Evolutionary conservation across 2,888 invertebrate genomes (phyloP), one percentile per base, ranked within the genome.

Genomic region (Achlya flavicornis): DNA sequence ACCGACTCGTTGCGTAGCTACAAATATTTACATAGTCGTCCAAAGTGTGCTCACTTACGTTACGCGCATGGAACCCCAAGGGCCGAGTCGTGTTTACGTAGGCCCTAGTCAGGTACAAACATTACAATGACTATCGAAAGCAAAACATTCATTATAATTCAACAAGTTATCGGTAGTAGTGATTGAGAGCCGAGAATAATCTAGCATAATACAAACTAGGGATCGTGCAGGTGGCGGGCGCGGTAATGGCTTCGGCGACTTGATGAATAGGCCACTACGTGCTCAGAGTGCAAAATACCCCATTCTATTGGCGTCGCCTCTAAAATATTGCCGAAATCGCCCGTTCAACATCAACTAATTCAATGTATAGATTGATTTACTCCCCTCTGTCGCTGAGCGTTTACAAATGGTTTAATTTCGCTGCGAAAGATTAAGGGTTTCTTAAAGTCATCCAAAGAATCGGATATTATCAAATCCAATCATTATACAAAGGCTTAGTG

Each of bases 211-310:
- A 89, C 86, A 85, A 89, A 85, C 85, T 86, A 82, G 84, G 80
- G 84, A 79, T 81, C 87, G 84, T 90, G 90, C 90, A 89, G 91
- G 91, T 91, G 90, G 87, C 89, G 88, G 80, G 81, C 74, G 74
- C 78, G 83, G 90, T 92, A 91, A 92, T 92, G 87, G 91, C 83
- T 79, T 79, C 83, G 81, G 81, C 81, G 83, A 87, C 88, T 90
- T 92, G 92, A 92, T 92, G 91, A 91, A 92, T 92, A 90, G 91
- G 83, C 83, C 70, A 73, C 80, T 80, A 91, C 92, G 92, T 92
- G 92, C 83, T 77, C 78, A 66, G 90, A 83, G 81, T 87, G 87
- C 89, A 87, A 91, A 91, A 88, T 84, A 82, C 83, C 83, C 83
- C 86, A 85, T 88, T 88, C 85, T 84, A 87, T 85, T 79, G 86